These are phyloP conservation scores for Volucella inflata DNA, from an alignment of 2,888 invertebrate genomes.

Conservation along the genomic window DNA sequence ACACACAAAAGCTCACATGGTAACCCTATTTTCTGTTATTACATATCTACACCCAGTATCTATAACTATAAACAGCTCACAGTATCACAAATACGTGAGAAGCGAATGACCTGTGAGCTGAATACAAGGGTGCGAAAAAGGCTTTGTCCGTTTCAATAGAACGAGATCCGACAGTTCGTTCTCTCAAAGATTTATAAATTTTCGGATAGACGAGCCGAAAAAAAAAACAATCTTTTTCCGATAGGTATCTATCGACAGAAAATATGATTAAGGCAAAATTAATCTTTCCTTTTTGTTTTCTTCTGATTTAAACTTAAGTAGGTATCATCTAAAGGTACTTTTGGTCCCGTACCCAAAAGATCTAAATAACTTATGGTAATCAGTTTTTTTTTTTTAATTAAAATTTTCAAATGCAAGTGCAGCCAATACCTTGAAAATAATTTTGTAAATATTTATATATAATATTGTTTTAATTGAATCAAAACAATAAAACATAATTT, in stretches of 20 bases:
- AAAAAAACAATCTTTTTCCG: neutral
- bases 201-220: neutral
- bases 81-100: neutral
- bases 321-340: too few relatives aligned
- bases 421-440: too few relatives aligned
- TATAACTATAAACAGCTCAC: neutral
- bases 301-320: too few relatives aligned
- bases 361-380: too few relatives aligned
- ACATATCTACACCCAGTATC: slow-evolving; percentile 8
- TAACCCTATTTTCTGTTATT: neutral
- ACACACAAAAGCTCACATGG: neutral
- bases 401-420: too few relatives aligned
- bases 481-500: too few relatives aligned
- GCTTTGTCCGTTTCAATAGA: neutral
- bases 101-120: neutral
- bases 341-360: too few relatives aligned
- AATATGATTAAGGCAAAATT: too few relatives aligned
- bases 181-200: neutral
- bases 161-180: neutral
- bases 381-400: too few relatives aligned
- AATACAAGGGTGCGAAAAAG: neutral
- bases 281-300: too few relatives aligned
- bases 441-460: too few relatives aligned
- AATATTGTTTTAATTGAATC: too few relatives aligned
- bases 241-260: neutral